Base-by-base conservation (phyloP, 2,888 invertebrate genomes). In the Dysmachus trigonus region DNA sequence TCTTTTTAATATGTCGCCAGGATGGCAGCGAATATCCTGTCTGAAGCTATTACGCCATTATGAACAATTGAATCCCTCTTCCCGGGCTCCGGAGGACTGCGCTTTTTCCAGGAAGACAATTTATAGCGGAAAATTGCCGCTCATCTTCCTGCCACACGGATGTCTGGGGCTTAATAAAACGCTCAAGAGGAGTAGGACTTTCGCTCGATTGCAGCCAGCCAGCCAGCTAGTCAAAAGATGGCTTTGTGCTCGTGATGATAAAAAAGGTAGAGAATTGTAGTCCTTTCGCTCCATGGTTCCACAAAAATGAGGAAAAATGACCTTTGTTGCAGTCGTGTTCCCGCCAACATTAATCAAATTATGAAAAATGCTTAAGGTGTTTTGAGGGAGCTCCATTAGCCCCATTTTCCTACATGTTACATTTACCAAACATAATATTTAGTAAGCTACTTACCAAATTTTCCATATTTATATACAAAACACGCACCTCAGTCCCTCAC, bases 1-100 rank as follows among this genome's bases (percentile, higher is more conserved):
- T 81, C 62, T 81, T 33, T 47, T 81, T 62, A 81, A 81, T 81
- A 53, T 81, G 81, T 81, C 53, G 35, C 81, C 81, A 33, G 81
- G 81, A 81, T 33, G 62, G 33, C 62, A 62, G 27, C 62, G 62
- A 62, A 18, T 62, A 62, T 62, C 62, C 62, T 62, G 47, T 47
- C 47, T 47, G 18, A n/a, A n/a, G 47, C 47, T 27, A 62, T 62
- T 62, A 18, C 62, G 62, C 22, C 27, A 62, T 62, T 62, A 62
- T 62, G 62, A 62, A 62, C 62, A 62, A 62, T 62, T 62, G 62
- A 62, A 62, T 62, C 27, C 27, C 13, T 62, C 62, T n/a, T n/a
- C 62, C 18, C 62, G 62, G 62, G 62, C 62, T 27, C 62, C 27
- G 10, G 22, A 62, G 22, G 62, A 10, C 27, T 62, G 62, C 27